Conservation (phyloP, 2,113 vertebrate genomes). For the Lamprologus ornatipinnis region DNA sequence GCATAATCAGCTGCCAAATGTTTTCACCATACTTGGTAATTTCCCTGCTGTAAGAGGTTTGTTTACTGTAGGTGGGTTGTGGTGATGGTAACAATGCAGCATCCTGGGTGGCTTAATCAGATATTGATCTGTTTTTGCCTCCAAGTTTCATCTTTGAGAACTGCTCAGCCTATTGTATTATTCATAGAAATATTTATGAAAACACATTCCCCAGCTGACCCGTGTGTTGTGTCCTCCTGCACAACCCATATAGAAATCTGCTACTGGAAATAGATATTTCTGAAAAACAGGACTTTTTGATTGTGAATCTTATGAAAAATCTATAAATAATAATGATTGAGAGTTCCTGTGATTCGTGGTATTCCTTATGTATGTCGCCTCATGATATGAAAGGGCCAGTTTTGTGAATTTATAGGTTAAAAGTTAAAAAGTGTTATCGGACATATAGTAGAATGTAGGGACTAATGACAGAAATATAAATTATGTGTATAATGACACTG, state of each 20-base stretch:
- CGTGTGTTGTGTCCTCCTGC: background rate
- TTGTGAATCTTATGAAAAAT: background rate
- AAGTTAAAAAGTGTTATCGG: background rate
- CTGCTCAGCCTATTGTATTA: slow-evolving; percentile 28
- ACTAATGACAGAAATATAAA: background rate
- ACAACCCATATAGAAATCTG: background rate
- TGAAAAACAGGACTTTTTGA: background rate
- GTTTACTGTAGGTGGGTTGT: background rate
- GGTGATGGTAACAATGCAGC: background rate
- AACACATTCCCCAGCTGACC: background rate
- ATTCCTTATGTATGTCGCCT: background rate
- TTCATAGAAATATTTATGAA: slow-evolving; percentile 35
- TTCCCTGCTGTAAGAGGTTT: background rate
- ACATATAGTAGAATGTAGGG: background rate
- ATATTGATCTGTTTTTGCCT: slow-evolving; percentile 54
- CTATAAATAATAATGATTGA: background rate
- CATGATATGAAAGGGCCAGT: background rate
- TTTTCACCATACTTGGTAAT: background rate
- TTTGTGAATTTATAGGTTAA: background rate
- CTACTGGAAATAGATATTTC: background rate
- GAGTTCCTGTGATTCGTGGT: background rate
- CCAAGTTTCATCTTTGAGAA: slow-evolving; percentile 9
- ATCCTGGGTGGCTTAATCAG: slow-evolving; percentile 30
- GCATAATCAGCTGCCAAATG: background rate
- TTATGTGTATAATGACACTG: background rate